Conservation (phyloP, 2,888 invertebrate species). For the Folsomia manolachei region DNA sequence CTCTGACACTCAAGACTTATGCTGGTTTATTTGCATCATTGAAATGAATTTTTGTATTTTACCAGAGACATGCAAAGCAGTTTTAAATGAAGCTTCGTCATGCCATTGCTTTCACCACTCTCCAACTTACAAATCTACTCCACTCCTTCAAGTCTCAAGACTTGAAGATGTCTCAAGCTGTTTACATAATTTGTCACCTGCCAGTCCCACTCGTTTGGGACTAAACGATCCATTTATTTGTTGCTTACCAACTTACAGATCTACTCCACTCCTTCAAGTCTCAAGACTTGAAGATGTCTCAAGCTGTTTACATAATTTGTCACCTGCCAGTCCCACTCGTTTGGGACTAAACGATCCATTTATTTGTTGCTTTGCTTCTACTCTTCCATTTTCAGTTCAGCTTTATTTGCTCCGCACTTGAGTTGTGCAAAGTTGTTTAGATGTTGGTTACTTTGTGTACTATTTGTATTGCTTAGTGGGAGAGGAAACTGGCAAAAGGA, state of each 20-base stretch:
- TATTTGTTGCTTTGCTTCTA: neutral
- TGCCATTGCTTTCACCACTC: neutral
- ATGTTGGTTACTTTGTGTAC: neutral
- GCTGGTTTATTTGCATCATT: too few relatives aligned
- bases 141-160: neutral
- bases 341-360: neutral
- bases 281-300: neutral
- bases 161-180: neutral
- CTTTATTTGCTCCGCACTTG: neutral
- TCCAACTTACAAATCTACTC: too few relatives aligned
- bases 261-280: too few relatives aligned
- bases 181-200: neutral
- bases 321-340: neutral
- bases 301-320: neutral
- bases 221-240: neutral
- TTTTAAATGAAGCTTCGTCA: too few relatives aligned
- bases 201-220: neutral
- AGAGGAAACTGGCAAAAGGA: neutral
- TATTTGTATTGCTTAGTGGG: neutral
- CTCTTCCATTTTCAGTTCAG: too few relatives aligned
- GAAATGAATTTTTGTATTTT: too few relatives aligned
- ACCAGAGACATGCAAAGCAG: too few relatives aligned
- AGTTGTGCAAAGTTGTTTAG: too few relatives aligned
- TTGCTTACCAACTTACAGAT: too few relatives aligned
- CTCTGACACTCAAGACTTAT: too few relatives aligned